Percentiles rank a stretch among this genome's conserved stretches.
Conservation (phyloP, 2,797 vertebrate species). For the Acipenser transmontanus region DNA sequence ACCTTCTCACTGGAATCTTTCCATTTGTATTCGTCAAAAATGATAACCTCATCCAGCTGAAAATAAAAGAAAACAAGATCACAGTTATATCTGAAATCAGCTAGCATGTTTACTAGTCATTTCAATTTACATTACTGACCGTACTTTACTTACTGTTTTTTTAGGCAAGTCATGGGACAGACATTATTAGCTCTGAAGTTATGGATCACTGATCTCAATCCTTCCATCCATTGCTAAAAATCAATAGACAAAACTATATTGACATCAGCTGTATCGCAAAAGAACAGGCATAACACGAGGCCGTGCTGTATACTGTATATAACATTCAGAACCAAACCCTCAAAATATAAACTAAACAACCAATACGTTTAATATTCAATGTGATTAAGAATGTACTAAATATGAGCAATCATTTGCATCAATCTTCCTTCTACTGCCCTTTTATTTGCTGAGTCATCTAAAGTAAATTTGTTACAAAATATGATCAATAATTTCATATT, state of each 20-base stretch:
- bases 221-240: constrained; percentile 94
- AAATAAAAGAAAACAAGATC: constrained; percentile 24
- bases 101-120: background rate
- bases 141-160: constrained; percentile 85
- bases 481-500: too few species aligned
- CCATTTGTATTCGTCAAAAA: constrained; percentile 91
- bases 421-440: too few species aligned
- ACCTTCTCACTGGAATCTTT: constrained; percentile 96
- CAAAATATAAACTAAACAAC: too few species aligned
- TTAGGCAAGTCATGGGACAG: constrained; percentile 96
- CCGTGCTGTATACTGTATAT: too few species aligned
- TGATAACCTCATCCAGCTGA: constrained; percentile 95
- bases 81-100: background rate
- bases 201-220: constrained; percentile 88
- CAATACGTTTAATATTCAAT: too few species aligned
- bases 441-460: too few species aligned
- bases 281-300: too few species aligned
- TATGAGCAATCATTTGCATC: too few species aligned
- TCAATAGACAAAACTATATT: constrained; percentile 17
- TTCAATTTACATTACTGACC: background rate
- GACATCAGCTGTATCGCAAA: too few species aligned
- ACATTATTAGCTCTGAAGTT: constrained; percentile 98
- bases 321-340: too few species aligned
- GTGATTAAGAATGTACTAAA: too few species aligned
- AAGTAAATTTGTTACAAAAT: too few species aligned